Base-by-base conservation (phyloP, 2,888 invertebrate species). In the Sthenelais limicola region DNA sequence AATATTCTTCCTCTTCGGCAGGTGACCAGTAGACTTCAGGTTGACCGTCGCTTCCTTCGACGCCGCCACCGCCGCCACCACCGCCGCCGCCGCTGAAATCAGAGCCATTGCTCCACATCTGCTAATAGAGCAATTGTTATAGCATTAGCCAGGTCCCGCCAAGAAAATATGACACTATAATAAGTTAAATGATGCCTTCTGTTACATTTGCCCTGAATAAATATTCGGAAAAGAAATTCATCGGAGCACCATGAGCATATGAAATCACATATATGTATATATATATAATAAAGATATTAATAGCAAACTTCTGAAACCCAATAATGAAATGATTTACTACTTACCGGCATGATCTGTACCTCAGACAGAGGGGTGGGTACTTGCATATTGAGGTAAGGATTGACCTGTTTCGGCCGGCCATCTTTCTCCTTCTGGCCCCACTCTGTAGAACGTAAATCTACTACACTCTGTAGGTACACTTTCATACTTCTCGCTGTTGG, bases 381-480 rank as follows among this genome's bases (percentile, higher is more conserved):
- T 26, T 35, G 24, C 62, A 62, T 62, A 26, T 62, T 62, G 9
- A 62, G 62, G 38, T 62, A 62, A 4, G 62, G 62, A 48, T 67
- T 67, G 48, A 67, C 47, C n/a, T 67, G 67, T 21, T 48, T 43
- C 18, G 67, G 47, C 24, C 51, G 54, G 24, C 49, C 58, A 12
- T 71, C 62, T 3, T 28, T 21, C 51, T 69, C 70, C 62, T 54
- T 68, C 58, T 66, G 54, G 32, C 74, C 74, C 74, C 74, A 74
- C 35, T 71, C 72, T 18, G 68, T 72, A 24, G 68, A 47, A 24
- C 74, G 47, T 66, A 68, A 58, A 26, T 72, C 71, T 3, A 72
- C 69, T 21, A 74, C 68, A 26, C 68, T 58, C 43, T 62, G 51
- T 33, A 74, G 26, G 35, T 68, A 54, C 0, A 33, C 35, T 35